A percentile compares a stretch with the other conserved stretches of the same genome.
Conservation (phyloP, 2,797 vertebrate genomes). For the Pangasius mekongensis region DNA sequence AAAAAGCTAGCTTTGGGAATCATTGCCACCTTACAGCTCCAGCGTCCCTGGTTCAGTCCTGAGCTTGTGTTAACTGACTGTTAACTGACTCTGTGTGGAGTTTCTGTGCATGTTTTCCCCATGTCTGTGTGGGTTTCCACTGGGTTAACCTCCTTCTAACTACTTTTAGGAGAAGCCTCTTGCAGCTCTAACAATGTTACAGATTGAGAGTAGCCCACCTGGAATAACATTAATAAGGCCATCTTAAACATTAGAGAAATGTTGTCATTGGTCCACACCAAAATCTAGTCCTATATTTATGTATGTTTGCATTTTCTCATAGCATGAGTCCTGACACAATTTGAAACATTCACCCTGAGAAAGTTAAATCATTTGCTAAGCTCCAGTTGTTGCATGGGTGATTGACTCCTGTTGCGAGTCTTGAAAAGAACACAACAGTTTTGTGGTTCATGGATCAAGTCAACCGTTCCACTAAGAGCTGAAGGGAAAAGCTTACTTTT, state of each 20-base stretch:
- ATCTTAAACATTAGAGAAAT: background rate
- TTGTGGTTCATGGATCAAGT: conserved; percentile 36
- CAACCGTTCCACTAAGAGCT: conserved; percentile 15
- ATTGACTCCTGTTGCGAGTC: conserved; percentile 21
- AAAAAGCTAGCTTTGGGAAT: background rate
- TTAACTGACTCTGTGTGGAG: background rate
- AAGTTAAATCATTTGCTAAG: conserved; percentile 24
- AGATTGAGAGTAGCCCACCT: background rate
- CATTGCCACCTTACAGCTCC: background rate
- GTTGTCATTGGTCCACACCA: conserved; percentile 7
- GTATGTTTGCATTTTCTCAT: background rate
- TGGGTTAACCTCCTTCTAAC: background rate
- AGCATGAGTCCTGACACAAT: background rate
- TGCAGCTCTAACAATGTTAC: background rate
- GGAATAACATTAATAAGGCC: background rate
- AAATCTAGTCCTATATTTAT: background rate
- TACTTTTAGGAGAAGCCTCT: background rate
- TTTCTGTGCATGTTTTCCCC: background rate
- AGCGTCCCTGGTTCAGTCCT: background rate
- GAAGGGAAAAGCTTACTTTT: conserved; percentile 10
- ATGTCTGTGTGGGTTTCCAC: background rate
- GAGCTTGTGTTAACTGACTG: no score
- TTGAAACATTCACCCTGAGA: background rate
- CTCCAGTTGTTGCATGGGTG: conserved; percentile 16
- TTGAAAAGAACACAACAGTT: conserved; percentile 23